A percentile compares a stretch with the other conserved stretches of the same genome.
Conservation (phyloP, 2,888 invertebrate species). For the Hofmannophila pseudospretella region DNA sequence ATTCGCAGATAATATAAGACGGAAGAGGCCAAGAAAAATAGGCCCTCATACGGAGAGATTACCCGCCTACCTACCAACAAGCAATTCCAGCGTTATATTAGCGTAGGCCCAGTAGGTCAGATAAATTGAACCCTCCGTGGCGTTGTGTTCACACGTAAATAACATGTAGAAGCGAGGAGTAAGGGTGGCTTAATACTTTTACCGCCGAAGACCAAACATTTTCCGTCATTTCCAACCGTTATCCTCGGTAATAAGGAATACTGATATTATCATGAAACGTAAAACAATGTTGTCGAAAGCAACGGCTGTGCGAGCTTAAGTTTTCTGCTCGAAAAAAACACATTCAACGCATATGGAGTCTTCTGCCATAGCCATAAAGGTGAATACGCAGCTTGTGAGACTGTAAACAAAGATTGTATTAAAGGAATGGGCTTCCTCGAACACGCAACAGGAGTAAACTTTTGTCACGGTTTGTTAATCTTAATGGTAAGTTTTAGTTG, state of each 20-base stretch:
- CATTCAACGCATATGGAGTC: constrained; percentile 36
- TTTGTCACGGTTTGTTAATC: constrained; percentile 69
- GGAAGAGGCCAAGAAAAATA: constrained; percentile 25
- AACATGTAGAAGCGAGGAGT: constrained; percentile 54
- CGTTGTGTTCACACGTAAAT: constrained; percentile 77
- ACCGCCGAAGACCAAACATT: constrained; percentile 8
- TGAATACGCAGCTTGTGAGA: constrained; percentile 21
- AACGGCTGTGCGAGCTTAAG: constrained; percentile 47
- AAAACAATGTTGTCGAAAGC: constrained; percentile 23
- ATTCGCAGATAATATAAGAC: no score
- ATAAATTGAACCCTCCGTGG: constrained; percentile 75
- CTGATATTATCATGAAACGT: constrained; percentile 2
- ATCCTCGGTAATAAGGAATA: constrained; percentile 22
- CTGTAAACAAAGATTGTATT: constrained; percentile 27
- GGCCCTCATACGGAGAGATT: constrained; percentile 17
- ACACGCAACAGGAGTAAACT: constrained; percentile 70
- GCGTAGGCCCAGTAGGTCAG: constrained; percentile 71
- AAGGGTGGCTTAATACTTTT: constrained; percentile 18
- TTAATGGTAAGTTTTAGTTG: constrained; percentile 17
- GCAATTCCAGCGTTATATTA: constrained; percentile 68
- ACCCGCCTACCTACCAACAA: constrained; percentile 14
- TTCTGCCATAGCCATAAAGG: constrained; percentile 35
- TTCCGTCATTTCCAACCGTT: constrained; percentile 27
- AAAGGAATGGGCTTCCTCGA: constrained; percentile 60
- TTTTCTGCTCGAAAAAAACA: constrained; percentile 42